Conservation (phyloP, 2,113 vertebrate species). For the Xyrauchen texanus region DNA sequence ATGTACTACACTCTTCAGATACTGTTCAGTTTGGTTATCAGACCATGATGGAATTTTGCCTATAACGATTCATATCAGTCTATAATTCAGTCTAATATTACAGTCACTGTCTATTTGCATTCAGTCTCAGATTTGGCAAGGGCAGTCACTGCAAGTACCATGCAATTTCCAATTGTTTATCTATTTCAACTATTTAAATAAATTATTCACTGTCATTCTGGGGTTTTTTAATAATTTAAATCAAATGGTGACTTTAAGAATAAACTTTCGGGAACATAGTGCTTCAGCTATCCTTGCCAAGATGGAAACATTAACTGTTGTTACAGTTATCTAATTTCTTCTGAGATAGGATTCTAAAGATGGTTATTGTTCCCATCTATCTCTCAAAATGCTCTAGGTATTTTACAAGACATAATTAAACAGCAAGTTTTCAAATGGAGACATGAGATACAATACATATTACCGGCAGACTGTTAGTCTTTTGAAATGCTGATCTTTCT, state of each 20-base stretch:
- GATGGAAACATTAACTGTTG: background rate
- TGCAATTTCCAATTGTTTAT: slow-evolving; percentile 37
- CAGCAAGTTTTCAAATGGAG: background rate
- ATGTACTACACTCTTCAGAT: too few species aligned
- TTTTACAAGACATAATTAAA: background rate
- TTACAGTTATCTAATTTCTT: background rate
- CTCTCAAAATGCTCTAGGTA: background rate
- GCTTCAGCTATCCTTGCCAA: background rate
- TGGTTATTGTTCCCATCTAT: background rate
- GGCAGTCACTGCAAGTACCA: slow-evolving; percentile 19
- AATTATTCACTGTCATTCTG: slow-evolving; percentile 44
- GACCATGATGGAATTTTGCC: too few species aligned
- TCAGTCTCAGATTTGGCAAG: background rate
- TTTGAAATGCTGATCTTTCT: background rate
- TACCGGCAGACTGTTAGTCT: background rate
- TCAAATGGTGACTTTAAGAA: slow-evolving; percentile 6
- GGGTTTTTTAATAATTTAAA: slow-evolving; percentile 52
- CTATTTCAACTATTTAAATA: slow-evolving; percentile 41
- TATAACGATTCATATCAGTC: background rate
- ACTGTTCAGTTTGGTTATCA: too few species aligned
- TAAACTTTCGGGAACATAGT: background rate
- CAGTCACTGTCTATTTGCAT: slow-evolving; percentile 7
- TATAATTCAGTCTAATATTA: background rate
- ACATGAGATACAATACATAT: background rate
- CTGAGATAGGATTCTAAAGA: background rate